Base-by-base conservation (phyloP, 2,797 vertebrate genomes). In the Sebastes kiyomatsui region DNA sequence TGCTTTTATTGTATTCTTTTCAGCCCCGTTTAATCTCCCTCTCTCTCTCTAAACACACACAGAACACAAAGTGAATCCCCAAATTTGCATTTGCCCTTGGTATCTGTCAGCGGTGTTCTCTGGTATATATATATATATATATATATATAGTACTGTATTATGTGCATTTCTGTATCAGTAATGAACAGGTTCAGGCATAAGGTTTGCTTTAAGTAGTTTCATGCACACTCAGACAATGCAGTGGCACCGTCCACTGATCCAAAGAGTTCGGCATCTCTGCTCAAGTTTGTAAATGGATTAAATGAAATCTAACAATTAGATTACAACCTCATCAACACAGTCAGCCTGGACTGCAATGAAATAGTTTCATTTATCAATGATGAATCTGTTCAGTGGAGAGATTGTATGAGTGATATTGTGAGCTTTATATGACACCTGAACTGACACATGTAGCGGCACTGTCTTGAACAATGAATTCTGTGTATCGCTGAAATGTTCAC, bases 1-100 rank as follows among this genome's bases (percentile, higher is more conserved):
- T 78, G 33, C 61, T 85, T 68, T 81, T 70, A 83, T 75, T 77
- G 64, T 69, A 49, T 69, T 70, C 42, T 20, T 33, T 61, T 49
- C 18, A 56, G 22, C 58, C 35, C 67, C 18, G 5, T 81, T 81
- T 81, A 81, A 82, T 75, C 79, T 70, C 62, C 58, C 30, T 59
- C n/a, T 32, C 52, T 46, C 66, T 32, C 52, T 58, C 66, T 59
- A 22, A 72, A 83, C 32, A 84, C 69, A 61, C 59, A 59, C 42
- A 59, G n/a, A 80, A 30, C 79, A 46, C 28, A 83, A 83, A 71
- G 58, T 67, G 42, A 79, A 78, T 75, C 18, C 18, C 33, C 2
- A 32, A 32, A 84, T 84, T 66, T 33, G 58, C 70, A 27, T 83
- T 76, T 74, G 68, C 52, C 66, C 32, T 79, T 71, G 74, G 28